Conservation (phyloP, 2,113 vertebrate species). For the Tychaedon coryphoeus region DNA sequence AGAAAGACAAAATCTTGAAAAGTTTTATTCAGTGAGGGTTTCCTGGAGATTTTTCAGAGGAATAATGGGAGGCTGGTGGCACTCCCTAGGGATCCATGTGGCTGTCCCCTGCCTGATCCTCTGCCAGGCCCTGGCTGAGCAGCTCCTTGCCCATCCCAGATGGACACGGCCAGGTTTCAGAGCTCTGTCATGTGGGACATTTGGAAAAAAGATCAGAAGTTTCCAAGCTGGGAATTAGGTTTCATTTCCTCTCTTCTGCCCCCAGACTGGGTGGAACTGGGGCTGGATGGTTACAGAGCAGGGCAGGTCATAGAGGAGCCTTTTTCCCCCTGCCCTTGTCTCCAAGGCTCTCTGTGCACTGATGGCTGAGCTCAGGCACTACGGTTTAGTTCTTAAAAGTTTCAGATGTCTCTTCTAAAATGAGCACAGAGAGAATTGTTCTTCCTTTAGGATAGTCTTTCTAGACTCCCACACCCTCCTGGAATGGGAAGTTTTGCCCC, state of each 20-base stretch:
- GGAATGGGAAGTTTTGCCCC: not conserved
- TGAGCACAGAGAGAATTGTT: not conserved
- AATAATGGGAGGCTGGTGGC: not conserved
- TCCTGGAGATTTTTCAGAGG: not conserved
- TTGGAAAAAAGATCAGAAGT: not conserved
- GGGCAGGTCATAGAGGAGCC: not conserved
- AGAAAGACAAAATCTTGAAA: not conserved
- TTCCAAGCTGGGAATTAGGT: not conserved
- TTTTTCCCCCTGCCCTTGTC: not conserved
- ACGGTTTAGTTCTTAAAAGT: not conserved
- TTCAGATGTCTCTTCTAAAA: not conserved
- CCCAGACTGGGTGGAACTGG: not conserved
- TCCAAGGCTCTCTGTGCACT: not conserved
- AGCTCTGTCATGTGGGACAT: not conserved
- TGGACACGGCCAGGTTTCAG: not conserved
- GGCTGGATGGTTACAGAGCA: not conserved
- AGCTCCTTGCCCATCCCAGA: not conserved
- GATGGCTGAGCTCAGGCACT: not conserved
- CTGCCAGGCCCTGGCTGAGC: not conserved
- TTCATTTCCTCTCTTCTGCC: not conserved
- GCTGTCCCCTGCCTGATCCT: slow-evolving; percentile 45
- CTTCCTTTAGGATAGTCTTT: not conserved
- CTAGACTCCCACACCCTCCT: not conserved
- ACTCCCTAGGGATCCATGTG: not conserved
- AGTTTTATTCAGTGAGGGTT: not conserved